A percentile compares a stretch with the other conserved stretches of the same genome.
phyloP scores from a whole-genome alignment of 2,113 vertebrate species.

The Willisornis vidua region DNA sequence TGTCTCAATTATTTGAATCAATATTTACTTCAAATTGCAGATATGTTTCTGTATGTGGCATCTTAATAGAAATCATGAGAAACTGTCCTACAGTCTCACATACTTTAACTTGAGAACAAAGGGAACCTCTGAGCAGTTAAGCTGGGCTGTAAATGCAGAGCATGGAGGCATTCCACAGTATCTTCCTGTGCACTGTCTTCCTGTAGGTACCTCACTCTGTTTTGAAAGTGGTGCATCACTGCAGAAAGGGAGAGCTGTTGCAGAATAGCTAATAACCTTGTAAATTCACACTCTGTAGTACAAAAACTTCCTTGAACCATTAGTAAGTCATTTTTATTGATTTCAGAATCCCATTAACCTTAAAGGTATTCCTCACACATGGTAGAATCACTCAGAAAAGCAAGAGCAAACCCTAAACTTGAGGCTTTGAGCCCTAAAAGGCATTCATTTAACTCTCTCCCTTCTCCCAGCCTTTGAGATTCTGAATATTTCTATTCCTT shows the following conservation, averaged over 20 bases:
- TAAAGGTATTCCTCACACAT: constrained; percentile 20
- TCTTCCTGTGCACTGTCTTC: neutral
- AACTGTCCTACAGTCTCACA: fast-evolving
- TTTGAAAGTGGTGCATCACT: neutral
- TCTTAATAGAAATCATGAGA: neutral
- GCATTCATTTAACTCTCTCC: neutral
- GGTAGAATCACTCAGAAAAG: constrained; percentile 11
- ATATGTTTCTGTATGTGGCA: neutral
- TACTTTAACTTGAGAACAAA: neutral
- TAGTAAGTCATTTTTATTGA: constrained; percentile 54
- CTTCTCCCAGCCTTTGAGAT: neutral
- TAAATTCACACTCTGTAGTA: constrained; percentile 28
- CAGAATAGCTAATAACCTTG: constrained; percentile 27
- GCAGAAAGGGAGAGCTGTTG: neutral
- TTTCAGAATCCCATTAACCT: constrained; percentile 46
- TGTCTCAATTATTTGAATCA: neutral
- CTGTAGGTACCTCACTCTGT: neutral
- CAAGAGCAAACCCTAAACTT: neutral
- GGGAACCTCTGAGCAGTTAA: neutral
- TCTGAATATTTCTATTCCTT: neutral
- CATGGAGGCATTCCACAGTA: neutral
- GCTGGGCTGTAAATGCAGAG: neutral
- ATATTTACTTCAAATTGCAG: neutral
- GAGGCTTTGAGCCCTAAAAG: neutral
- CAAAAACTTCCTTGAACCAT: constrained; percentile 33